Percentiles rank a stretch among this genome's conserved stretches.
These are phyloP conservation scores for Clytia hemisphaerica DNA, from an alignment of 30 jellyfish, hydroid and myxozoan species.

Conservation along the genomic window DNA sequence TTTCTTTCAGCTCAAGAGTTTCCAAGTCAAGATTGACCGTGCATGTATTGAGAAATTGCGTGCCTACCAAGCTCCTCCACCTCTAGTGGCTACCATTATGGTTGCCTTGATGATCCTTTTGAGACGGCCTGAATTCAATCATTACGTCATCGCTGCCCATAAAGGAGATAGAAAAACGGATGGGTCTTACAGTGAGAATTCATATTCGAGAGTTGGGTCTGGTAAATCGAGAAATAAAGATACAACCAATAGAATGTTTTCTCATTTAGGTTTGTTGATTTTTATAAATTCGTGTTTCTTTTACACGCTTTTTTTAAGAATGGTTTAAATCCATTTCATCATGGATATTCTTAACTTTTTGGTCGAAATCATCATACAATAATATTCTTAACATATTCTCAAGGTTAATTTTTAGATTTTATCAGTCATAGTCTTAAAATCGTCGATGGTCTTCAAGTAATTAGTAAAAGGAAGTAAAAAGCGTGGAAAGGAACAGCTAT, in stretches of 20 bases:
- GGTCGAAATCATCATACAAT: too few relatives aligned
- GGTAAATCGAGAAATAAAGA: constrained; percentile 43
- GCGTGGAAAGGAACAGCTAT: too few relatives aligned
- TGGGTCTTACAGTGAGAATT: constrained; percentile 40
- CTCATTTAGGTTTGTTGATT: background rate
- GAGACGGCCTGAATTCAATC: constrained; percentile 68
- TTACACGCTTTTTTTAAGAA: background rate
- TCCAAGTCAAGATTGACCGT: constrained; percentile 58
- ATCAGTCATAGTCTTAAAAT: too few relatives aligned
- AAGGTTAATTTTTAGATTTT: too few relatives aligned
- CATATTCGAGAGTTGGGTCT: constrained; percentile 45
- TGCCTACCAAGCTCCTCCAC: constrained; percentile 77
- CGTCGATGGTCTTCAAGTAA: too few relatives aligned
- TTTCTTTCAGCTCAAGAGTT: constrained; percentile 19
- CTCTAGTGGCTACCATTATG: constrained; percentile 74
- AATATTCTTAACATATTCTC: too few relatives aligned
- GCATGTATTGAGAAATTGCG: constrained; percentile 76
- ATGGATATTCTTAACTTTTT: too few relatives aligned
- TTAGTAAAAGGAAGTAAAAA: too few relatives aligned
- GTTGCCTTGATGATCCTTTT: constrained; percentile 66
- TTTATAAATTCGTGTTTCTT: constrained; percentile 20
- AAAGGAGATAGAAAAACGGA: constrained; percentile 40
- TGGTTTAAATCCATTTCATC: too few relatives aligned
- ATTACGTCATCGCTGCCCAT: constrained; percentile 28
- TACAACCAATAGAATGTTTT: constrained; percentile 20